A percentile compares a stretch with the other conserved stretches of the same genome.
Evolutionary conservation across 2,888 invertebrate genomes (phyloP).

Genomic region (Perizoma affinitatum): DNA sequence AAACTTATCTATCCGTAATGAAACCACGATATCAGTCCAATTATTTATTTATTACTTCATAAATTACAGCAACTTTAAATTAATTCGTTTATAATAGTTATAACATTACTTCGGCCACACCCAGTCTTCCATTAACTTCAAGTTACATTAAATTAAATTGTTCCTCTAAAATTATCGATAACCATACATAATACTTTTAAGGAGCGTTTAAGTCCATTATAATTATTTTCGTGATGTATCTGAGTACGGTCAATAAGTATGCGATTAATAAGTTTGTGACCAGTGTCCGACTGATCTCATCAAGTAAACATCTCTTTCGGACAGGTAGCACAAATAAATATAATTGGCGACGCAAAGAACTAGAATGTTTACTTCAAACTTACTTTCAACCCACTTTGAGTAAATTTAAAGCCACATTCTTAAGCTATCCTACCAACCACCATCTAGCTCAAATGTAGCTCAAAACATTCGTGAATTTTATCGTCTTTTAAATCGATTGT

Average conservation of each 20-base stretch:
- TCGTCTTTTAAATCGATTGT: no score
- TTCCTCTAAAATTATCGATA: no score
- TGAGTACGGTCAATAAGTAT: conserved; percentile 2
- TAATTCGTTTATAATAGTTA: conserved; percentile 15
- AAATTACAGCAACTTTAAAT: conserved; percentile 43
- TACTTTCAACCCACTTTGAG: conserved; percentile 36
- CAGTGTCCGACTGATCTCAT: conserved; percentile 25
- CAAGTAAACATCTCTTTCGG: conserved; percentile 27
- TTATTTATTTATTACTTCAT: conserved; percentile 50
- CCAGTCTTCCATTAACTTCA: not conserved
- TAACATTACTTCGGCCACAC: conserved; percentile 26
- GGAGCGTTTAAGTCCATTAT: no score
- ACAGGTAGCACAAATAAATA: conserved; percentile 36
- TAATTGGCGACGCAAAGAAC: conserved; percentile 38
- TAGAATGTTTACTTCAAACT: conserved; percentile 36
- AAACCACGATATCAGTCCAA: conserved; percentile 51
- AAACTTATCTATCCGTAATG: conserved; percentile 41
- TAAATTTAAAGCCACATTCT: conserved; percentile 32
- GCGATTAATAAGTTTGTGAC: conserved; percentile 20
- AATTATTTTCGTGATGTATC: not conserved
- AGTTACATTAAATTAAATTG: no score
- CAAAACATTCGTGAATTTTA: no score
- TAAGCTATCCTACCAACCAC: conserved; percentile 22
- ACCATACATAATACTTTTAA: no score
- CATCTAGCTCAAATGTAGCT: no score